Conservation (phyloP, 1,140 invertebrate genomes). For the Drosophila guanche region DNA sequence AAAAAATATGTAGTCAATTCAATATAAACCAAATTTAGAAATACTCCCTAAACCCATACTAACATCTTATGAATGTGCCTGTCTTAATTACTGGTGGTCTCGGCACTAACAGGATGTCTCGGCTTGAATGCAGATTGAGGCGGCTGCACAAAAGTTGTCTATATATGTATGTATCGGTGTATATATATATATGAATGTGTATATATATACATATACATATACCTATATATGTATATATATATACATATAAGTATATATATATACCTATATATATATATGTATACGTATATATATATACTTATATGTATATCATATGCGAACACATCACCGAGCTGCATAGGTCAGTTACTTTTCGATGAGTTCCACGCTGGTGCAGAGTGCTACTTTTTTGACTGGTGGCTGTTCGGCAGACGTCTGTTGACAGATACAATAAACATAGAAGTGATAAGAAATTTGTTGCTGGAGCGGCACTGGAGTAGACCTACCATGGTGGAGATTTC, state of each 20-base stretch:
- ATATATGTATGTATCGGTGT: slow-evolving; percentile 18
- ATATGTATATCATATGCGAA: slow-evolving; percentile 37
- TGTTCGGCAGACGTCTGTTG: slow-evolving; percentile 44
- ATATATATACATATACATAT: slow-evolving; percentile 33
- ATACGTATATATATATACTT: slow-evolving; percentile 20
- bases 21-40: slow-evolving; percentile 9
- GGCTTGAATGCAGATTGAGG: background rate
- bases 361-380: slow-evolving; percentile 41
- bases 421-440: background rate
- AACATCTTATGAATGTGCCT: background rate
- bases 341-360: slow-evolving; percentile 42
- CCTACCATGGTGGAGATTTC: slow-evolving; percentile 50
- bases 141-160: slow-evolving; percentile 3
- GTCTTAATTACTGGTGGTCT: no score
- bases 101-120: no score
- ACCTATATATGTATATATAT: no score
- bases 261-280: slow-evolving; percentile 21
- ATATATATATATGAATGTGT: slow-evolving; percentile 26
- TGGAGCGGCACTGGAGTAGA: background rate
- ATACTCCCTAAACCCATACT: background rate
- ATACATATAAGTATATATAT: slow-evolving; percentile 35
- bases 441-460: no score
- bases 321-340: background rate
- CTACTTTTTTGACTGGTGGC: slow-evolving; percentile 63
- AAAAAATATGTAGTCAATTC: slow-evolving; percentile 2